Evolutionary conservation across 2,797 vertebrate species (phyloP).

Genomic region (Phoeniculus purpureus): DNA sequence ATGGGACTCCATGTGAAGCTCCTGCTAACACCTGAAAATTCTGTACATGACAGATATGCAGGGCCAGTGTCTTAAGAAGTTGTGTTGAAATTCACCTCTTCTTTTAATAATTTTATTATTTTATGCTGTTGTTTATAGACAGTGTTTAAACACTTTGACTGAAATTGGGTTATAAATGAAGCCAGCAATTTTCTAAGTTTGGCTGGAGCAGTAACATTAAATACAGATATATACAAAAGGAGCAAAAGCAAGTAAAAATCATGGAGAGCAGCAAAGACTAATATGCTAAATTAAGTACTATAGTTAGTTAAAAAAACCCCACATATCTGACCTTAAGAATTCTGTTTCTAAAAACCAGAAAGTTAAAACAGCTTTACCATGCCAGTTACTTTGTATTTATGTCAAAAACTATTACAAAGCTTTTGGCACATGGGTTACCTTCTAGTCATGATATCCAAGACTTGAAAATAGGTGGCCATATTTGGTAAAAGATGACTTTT

Average conservation of each 20-base stretch:
- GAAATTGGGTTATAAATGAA: background rate
- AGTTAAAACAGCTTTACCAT: background rate
- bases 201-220: background rate
- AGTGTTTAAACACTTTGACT: background rate
- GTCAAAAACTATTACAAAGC: background rate
- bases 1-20: background rate
- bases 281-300: background rate
- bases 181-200: background rate
- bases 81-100: background rate
- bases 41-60: background rate
- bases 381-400: background rate
- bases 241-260: background rate
- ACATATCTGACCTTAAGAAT: background rate
- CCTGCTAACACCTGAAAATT: background rate
- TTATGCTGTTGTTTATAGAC: background rate
- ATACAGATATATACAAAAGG: background rate
- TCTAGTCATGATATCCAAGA: background rate
- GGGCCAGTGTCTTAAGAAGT: background rate
- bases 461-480: background rate
- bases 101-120: background rate
- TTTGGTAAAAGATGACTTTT: background rate
- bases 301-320: background rate
- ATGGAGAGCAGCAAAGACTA: background rate
- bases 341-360: background rate
- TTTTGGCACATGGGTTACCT: background rate